phyloP scores from a whole-genome alignment of 2,797 vertebrate genomes.

The Lacerta agilis region DNA sequence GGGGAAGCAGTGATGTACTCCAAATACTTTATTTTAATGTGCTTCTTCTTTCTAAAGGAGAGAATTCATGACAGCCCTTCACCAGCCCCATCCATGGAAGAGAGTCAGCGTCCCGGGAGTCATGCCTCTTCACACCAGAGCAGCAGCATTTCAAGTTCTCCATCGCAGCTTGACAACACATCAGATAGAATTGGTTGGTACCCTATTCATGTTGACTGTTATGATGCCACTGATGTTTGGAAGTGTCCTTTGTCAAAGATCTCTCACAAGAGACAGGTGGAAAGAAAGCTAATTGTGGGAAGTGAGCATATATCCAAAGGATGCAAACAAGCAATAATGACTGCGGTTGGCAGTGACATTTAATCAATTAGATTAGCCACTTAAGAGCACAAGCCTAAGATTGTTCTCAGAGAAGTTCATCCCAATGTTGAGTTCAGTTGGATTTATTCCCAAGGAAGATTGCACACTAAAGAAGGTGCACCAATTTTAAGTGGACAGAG shows the following conservation, averaged over 20 bases:
- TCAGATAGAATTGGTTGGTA: constrained; percentile 85
- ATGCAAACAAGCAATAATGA: too few relatives aligned
- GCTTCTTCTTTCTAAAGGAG: constrained; percentile 79
- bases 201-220: background rate
- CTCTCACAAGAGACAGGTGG: background rate
- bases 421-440: background rate
- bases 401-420: background rate
- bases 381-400: background rate
- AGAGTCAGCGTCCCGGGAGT: constrained; percentile 83
- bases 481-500: background rate
- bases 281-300: too few relatives aligned
- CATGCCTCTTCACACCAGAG: constrained; percentile 88
- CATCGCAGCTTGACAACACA: constrained; percentile 80
- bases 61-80: constrained; percentile 90
- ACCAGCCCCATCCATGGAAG: constrained; percentile 87
- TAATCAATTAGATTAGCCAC: background rate
- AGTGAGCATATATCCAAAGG: background rate
- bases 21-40: background rate
- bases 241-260: background rate
- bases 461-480: background rate
- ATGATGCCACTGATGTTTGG: background rate
- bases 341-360: background rate
- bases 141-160: constrained; percentile 92
- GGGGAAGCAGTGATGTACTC: background rate
- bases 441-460: background rate